Evolutionary conservation across 1,140 invertebrate species (phyloP), one percentile per base, ranked within the genome.

Genomic region (Cepaea nemoralis): DNA sequence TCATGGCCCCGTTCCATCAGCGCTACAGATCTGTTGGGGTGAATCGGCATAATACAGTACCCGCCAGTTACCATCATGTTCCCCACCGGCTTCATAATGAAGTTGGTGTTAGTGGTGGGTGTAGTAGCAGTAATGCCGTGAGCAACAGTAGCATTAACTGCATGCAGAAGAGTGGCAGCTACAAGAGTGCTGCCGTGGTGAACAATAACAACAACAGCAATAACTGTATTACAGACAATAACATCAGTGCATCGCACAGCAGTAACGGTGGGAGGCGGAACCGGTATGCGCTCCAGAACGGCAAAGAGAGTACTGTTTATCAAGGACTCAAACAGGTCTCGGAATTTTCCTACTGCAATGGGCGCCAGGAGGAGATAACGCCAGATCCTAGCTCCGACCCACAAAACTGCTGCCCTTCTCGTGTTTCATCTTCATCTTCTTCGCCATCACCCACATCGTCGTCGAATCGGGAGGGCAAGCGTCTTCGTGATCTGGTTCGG

Each of bases 401-500:
- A 2, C 33, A 69, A 35, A 79, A 67, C 59, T 45, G 77, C 39
- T 77, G 33, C 39, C 24, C 33, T 19, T 77, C 76, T 42, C 42
- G 16, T 19, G 33, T 77, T 31, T 50, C 45, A 5, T 77, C 76
- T 5, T 78, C 77, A 35, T 78, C 77, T 22, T 63, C 75, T 0
- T 40, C 75, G 22, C 40, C 77, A n/a, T 78, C 77, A 24, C 48
- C 77, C 33, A 24, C 63, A 0, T 33, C 77, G 6, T 8, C 77
- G 2, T 42, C 77, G 3, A 55, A 14, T 19, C 37, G 45, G 0
- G 81, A 85, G 40, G 85, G 86, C 14, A 85, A 83, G 69, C 77
- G 83, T 31, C 78, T 88, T 0, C 84, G 82, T 50, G 86, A 85
- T 40, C 83, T 91, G 37, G 86, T 90, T 5, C 77, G 84, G 67